phyloP scores from a whole-genome alignment of 2,888 invertebrate species.

The Yponomeuta malinellus region DNA sequence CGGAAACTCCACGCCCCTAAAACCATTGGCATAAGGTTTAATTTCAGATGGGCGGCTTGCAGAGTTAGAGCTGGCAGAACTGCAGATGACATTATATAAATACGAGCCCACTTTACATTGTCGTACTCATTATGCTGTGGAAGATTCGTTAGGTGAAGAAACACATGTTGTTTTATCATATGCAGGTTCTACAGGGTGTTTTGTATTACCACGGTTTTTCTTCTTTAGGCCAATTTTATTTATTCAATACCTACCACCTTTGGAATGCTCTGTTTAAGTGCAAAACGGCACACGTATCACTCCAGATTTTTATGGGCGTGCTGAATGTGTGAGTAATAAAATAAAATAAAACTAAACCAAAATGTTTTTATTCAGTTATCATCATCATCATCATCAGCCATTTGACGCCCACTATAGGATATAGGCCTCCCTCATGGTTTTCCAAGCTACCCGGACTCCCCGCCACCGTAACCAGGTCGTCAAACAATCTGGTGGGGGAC shows the following conservation, averaged over 20 bases:
- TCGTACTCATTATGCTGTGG: constrained; percentile 69
- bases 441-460: no score
- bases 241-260: background rate
- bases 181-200: constrained; percentile 31
- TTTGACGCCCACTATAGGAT: no score
- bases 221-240: background rate
- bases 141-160: constrained; percentile 76
- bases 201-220: background rate
- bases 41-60: background rate
- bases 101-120: constrained; percentile 71
- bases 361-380: no score
- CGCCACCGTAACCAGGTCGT: no score
- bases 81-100: constrained; percentile 74
- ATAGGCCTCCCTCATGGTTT: no score
- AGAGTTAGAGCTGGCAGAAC: background rate
- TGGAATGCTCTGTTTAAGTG: no score
- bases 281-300: no score
- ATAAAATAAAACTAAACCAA: no score
- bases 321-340: no score
- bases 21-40: background rate
- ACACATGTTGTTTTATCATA: constrained; percentile 73
- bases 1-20: background rate
- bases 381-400: no score
- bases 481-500: no score
- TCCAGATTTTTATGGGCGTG: no score